Base-by-base conservation (phyloP, 2,113 vertebrate genomes). In the Astatoreochromis straeleni region DNA sequence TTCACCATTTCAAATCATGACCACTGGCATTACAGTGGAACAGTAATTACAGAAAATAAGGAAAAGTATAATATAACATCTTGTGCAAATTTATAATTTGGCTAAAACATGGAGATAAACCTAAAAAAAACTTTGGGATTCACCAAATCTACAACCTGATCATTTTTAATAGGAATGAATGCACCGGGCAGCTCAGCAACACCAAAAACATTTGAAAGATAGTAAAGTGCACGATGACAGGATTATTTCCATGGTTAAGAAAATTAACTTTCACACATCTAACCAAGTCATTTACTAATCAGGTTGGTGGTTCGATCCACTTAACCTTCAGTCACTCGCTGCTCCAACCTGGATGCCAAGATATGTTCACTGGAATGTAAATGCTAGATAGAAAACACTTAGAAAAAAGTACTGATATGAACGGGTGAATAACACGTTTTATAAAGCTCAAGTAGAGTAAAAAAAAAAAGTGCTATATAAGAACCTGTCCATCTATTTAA, bases 371-470 rank as follows among this genome's bases (percentile, higher is more conserved):
- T 38, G 60, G 19, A 68, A 38, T 38, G 10, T 38, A 38, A 68
- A 68, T 38, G 33, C 4, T 68, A 38, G 60, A 38, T 38, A 38
- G 60, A 68, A 38, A 68, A 21, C 6, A 38, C 29, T 29, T 29
- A 29, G 29, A 29, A 29, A 29, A 29, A 29, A 29, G 29, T 29
- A 29, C 60, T 65, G 17, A 38, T 38, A n/a, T 65, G 0, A 38
- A 65, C 0, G 10, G 19, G 1, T 21, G 60, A 65, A 38, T 65
- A 65, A 0, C 33, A 65, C 0, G 0, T 38, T 65, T 65, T 38
- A 65, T 38, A 65, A 65, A 5, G 0, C 9, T 63, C 2, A 21
- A 38, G 60, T 38, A 65, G 33, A 38, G 33, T 38, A 38, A 8
- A 65, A 3, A 2, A 3, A 2, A 35, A 7, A 35, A 38, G 60